Percentiles rank a stretch among this genome's conserved stretches.
phyloP scores from a whole-genome alignment of 1,140 invertebrate species.

The Paramacrobiotus metropolitanus region DNA sequence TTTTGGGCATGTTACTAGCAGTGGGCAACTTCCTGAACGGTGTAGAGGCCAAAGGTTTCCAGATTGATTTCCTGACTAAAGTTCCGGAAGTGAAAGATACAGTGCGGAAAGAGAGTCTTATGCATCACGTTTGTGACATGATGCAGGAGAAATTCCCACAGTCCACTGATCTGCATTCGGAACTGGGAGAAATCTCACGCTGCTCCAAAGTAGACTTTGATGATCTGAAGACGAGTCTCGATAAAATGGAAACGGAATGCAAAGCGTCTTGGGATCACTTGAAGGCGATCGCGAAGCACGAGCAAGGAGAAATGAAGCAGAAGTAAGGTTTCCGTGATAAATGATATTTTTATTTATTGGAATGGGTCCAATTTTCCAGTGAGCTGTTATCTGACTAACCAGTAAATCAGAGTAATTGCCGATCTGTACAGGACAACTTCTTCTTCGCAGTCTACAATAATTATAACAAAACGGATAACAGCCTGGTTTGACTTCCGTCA shows the following conservation, averaged over 20 bases:
- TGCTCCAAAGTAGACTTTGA: constrained; percentile 57
- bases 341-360: no score
- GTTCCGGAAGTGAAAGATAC: constrained; percentile 98
- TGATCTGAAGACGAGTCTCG: constrained; percentile 56
- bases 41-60: constrained; percentile 81
- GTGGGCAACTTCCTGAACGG: constrained; percentile 96
- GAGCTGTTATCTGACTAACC: no score
- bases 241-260: constrained; percentile 74
- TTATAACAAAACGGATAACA: constrained; percentile 6
- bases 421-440: constrained; percentile 7
- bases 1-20: constrained; percentile 70
- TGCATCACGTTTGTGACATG: constrained; percentile 90
- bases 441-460: constrained; percentile 7
- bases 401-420: no score
- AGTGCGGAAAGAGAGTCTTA: constrained; percentile 80
- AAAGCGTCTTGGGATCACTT: constrained; percentile 93
- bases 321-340: no score
- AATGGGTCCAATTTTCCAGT: no score
- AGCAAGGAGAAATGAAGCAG: constrained; percentile 58
- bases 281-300: constrained; percentile 82
- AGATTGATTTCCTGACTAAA: constrained; percentile 88
- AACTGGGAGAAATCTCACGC: constrained; percentile 34
- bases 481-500: no score
- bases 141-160: constrained; percentile 88
- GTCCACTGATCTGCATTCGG: constrained; percentile 74